Conservation (phyloP, 1,140 invertebrate species). For the Cotesia chilonis region DNA sequence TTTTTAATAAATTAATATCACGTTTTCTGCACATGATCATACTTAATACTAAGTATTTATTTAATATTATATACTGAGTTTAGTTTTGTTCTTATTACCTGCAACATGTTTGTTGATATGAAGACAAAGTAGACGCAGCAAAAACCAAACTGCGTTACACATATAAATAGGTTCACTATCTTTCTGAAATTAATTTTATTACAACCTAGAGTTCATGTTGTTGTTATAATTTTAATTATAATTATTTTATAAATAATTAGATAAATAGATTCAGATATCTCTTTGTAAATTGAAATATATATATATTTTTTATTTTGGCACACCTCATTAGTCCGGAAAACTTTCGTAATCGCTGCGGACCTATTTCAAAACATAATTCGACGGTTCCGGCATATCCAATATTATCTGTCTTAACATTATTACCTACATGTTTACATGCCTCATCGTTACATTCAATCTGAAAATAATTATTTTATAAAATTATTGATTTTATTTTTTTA, state of each 20-base stretch:
- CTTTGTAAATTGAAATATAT: not conserved
- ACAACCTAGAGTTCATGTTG: constrained; percentile 5
- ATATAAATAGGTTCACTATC: constrained; percentile 81
- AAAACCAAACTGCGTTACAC: constrained; percentile 92
- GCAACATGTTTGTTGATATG: constrained; percentile 82
- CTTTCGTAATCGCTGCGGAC: constrained; percentile 70
- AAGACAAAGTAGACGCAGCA: constrained; percentile 96
- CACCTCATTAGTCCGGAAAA: constrained; percentile 71
- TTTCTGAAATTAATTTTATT: constrained; percentile 59
- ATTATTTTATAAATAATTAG: not conserved
- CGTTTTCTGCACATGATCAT: not conserved
- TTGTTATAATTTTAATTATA: constrained; percentile 16
- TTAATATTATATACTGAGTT: constrained; percentile 21
- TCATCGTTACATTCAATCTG: constrained; percentile 76
- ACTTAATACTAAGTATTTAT: not conserved
- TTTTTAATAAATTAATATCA: constrained; percentile 12
- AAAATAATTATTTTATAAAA: constrained; percentile 45
- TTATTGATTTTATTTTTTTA: constrained; percentile 2
- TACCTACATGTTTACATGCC: constrained; percentile 68
- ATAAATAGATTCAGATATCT: constrained; percentile 8
- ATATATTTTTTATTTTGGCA: constrained; percentile 22
- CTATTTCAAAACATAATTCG: constrained; percentile 77
- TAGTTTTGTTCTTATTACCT: constrained; percentile 66
- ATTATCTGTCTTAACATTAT: constrained; percentile 51
- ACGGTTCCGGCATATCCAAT: constrained; percentile 83